A percentile compares a stretch with the other conserved stretches of the same genome.
Conservation (phyloP, 2,113 vertebrate genomes). For the sheep (Ovis aries) region ARS-UI_Ramb_v3.0 NC_056059.1:31407001-31407500, state of each 20-base stretch:
- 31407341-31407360: background rate
- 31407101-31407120: background rate
- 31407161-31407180: background rate
- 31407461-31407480: background rate
- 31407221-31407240: background rate
- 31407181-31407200: background rate
- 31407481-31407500: background rate
- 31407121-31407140: background rate
- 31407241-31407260: background rate
- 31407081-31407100: background rate
- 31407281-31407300: background rate
- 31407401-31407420: background rate
- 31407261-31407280: background rate
- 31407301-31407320: background rate
- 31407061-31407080: background rate
- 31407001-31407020: background rate
- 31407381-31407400: background rate
- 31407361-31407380: background rate
- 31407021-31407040: background rate
- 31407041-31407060: background rate
- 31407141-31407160: fast-evolving
- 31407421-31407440: background rate
- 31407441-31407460: background rate
- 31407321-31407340: background rate
- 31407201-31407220: background rate